Percentiles rank a stretch among this genome's conserved stretches.
Evolutionary conservation across 2,113 vertebrate species (phyloP).

Genomic region (Microtus oregoni): DNA sequence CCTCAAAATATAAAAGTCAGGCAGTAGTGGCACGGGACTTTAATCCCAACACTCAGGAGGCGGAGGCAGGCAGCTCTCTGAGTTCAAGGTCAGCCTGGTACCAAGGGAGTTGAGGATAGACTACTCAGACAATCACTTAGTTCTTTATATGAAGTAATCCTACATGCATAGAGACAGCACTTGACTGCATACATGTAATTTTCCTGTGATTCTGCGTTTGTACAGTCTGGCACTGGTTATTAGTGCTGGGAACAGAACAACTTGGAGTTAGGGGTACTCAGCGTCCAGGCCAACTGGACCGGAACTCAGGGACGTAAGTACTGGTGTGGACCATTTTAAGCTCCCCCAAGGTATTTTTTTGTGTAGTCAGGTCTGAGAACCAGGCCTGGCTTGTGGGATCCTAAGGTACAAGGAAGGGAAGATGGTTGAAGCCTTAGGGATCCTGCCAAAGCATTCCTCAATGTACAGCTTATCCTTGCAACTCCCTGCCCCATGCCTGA

Average conservation of each 20-base stretch:
- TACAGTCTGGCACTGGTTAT: background rate
- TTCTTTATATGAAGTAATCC: background rate
- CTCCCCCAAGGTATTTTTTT: background rate
- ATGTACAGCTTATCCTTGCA: background rate
- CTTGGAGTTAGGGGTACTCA: background rate
- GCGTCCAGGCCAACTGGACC: background rate
- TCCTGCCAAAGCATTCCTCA: background rate
- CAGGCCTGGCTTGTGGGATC: background rate
- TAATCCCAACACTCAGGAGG: background rate
- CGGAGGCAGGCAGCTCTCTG: background rate
- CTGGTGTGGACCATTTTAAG: background rate
- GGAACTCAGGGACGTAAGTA: background rate
- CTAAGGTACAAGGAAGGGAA: background rate
- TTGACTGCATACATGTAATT: background rate
- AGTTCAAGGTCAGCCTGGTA: background rate
- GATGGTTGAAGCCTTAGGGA: background rate
- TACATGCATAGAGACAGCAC: background rate
- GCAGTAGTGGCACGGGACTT: background rate
- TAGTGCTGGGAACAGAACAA: background rate
- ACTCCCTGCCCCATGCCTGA: background rate
- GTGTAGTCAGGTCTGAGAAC: background rate
- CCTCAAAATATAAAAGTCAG: background rate
- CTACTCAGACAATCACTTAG: background rate
- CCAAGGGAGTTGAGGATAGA: background rate
- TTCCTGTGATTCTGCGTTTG: background rate